Percentiles rank a stretch among this genome's conserved stretches.
Conservation (phyloP, 2,113 vertebrate genomes). For the Platanista minor region DNA sequence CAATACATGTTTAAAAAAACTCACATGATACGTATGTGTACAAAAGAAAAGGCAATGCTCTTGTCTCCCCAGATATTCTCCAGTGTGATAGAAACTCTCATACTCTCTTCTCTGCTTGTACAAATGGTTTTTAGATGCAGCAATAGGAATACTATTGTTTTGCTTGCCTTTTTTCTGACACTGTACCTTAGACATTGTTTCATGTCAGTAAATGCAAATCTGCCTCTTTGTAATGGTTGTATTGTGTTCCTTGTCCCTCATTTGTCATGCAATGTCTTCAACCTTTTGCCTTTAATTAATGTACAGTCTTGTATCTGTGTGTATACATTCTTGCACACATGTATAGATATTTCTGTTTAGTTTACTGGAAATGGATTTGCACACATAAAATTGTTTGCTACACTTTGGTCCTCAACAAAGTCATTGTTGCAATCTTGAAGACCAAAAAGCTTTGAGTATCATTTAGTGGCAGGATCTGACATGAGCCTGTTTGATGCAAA, state of each 20-base stretch:
- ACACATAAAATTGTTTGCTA: background rate
- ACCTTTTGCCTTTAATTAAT: background rate
- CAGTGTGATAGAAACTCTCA: background rate
- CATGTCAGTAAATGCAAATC: background rate
- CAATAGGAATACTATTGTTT: background rate
- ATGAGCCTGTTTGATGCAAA: background rate
- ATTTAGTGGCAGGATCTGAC: background rate
- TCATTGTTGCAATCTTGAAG: background rate
- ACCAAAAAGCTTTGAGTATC: background rate
- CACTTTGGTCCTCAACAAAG: background rate
- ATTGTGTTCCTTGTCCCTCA: background rate
- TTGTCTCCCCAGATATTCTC: background rate
- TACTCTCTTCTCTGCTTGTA: background rate
- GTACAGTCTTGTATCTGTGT: background rate
- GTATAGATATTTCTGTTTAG: background rate
- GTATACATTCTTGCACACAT: background rate
- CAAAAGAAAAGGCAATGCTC: background rate
- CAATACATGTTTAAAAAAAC: background rate
- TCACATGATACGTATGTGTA: background rate
- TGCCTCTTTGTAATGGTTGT: background rate
- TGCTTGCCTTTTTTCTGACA: background rate
- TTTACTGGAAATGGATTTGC: background rate
- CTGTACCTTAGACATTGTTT: background rate
- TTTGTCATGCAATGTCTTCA: background rate
- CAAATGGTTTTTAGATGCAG: background rate